Percentiles rank a stretch among this genome's conserved stretches.
Conservation (phyloP, 2,797 vertebrate species). For the Enteromius paludinosus region DNA sequence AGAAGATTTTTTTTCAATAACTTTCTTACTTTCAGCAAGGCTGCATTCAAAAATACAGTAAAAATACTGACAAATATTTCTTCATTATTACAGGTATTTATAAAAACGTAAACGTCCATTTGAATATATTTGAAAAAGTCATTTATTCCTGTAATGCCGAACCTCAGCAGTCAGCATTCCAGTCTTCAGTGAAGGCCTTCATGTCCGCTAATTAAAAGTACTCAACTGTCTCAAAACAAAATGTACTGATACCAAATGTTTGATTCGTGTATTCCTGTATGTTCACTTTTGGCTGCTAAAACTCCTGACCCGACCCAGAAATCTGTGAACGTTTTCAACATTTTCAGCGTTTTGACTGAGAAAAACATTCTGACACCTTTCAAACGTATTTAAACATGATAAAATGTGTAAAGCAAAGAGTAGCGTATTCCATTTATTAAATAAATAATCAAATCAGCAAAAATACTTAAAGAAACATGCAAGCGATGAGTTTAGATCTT, state of each 20-base stretch:
- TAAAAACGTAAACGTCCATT: background rate
- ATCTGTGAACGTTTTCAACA: background rate
- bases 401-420: background rate
- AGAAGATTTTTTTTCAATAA: background rate
- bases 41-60: background rate
- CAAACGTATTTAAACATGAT: background rate
- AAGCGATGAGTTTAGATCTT: background rate
- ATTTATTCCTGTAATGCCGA: background rate
- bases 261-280: background rate
- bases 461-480: background rate
- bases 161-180: background rate
- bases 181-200: background rate
- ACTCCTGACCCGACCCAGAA: background rate
- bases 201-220: background rate
- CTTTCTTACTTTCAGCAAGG: background rate
- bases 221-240: background rate
- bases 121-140: background rate
- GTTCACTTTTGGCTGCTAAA: background rate
- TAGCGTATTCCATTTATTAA: background rate
- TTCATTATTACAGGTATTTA: background rate
- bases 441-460: background rate
- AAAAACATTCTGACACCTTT: background rate
- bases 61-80: background rate
- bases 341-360: background rate
- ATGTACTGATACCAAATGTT: background rate